Base-by-base conservation (phyloP, 2,113 vertebrate species). In the Phyllopteryx taeniolatus region DNA sequence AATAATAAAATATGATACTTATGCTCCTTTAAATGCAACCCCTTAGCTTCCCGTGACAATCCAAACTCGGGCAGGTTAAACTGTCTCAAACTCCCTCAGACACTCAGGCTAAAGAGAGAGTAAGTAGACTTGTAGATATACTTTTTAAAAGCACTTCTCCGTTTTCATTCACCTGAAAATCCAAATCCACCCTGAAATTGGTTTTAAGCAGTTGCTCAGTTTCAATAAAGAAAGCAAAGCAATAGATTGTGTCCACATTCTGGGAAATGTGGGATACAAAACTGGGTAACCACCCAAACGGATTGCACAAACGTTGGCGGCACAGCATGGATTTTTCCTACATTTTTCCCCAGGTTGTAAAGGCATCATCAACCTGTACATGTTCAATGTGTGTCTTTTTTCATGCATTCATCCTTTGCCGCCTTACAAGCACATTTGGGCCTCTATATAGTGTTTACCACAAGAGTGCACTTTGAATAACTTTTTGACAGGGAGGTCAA, bases 41-140 rank as follows among this genome's bases (percentile, higher is more conserved):
- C 46, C 66, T 84, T n/a, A 8, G 14, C 8, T 44, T 92, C 90
- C 87, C 87, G 88, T 91, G 95, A 97, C 96, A 98, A 96, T 97
- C 95, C 90, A 88, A 92, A 87, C 90, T 89, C 91, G 89, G 92
- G 91, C 92, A 89, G 93, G 90, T 67, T 80, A 86, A 87, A 83
- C 91, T 89, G 71, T 88, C 80, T 84, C 33, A 76, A 69, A 74
- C 83, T 92, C 87, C 87, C 88, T 87, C 90, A 71, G 73, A 83
- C 80, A 89, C 88, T 87, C 89, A 84, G 89, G 87, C 83, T 80
- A 46, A 76, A 86, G 70, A 74, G 71, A 87, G 71, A 87, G 77
- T 73, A 79, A 83, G 77, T 72, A 46, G 75, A 68, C 27, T 71
- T 75, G 73, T 79, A 51, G 8, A 39, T 33, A 8, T 35, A 60